phyloP scores from a whole-genome alignment of 2,113 vertebrate genomes.

The Orcinus orca region DNA sequence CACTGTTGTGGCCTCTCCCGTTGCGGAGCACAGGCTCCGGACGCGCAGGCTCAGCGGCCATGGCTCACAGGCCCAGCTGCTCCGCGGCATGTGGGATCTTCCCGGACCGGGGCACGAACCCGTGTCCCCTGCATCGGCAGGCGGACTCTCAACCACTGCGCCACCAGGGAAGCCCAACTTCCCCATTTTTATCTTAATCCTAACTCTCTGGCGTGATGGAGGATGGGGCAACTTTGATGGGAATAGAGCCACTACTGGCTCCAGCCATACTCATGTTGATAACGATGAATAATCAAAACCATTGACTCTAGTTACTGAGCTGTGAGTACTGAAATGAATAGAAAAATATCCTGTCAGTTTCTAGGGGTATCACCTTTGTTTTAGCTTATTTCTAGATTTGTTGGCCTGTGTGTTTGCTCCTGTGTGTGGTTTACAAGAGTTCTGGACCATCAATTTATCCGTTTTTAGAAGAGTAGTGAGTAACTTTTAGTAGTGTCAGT shows the following conservation, averaged over 20 bases:
- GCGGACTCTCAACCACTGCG: too few species aligned
- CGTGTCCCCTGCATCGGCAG: too few species aligned
- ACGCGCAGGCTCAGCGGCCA: too few species aligned
- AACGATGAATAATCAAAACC: background rate
- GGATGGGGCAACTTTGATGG: background rate
- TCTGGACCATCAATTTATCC: background rate
- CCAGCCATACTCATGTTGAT: background rate
- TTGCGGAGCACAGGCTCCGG: too few species aligned
- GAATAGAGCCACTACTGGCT: background rate
- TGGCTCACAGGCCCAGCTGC: too few species aligned
- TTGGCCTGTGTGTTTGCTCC: background rate
- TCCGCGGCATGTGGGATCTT: too few species aligned
- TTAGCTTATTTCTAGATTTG: background rate
- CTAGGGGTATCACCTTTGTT: background rate
- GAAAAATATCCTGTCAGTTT: background rate
- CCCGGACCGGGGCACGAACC: too few species aligned
- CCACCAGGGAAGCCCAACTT: background rate
- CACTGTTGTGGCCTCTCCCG: too few species aligned
- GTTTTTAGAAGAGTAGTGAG: background rate
- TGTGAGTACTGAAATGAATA: background rate
- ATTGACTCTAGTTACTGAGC: background rate
- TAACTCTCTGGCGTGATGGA: rapidly evolving
- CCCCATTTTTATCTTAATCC: background rate
- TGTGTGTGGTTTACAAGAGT: background rate
- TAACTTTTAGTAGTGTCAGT: background rate